Percentiles rank a stretch among this genome's conserved stretches.
These are phyloP conservation scores for Zygothrica quintamaculata DNA, from an alignment of 2,888 invertebrate species.

Conservation along the genomic window DNA sequence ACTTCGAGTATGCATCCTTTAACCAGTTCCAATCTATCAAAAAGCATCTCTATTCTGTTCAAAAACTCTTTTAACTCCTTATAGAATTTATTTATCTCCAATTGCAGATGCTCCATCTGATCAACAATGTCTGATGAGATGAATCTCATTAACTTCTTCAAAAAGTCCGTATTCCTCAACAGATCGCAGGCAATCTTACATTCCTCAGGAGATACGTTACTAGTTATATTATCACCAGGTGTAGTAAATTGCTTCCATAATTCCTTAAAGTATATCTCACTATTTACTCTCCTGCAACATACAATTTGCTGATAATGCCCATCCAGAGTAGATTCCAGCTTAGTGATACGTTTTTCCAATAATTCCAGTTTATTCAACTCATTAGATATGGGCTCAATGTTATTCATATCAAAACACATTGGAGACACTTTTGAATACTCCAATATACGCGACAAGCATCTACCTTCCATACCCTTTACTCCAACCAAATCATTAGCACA, in stretches of 20 bases:
- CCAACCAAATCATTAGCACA: conserved; percentile 75
- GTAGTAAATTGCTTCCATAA: conserved; percentile 59
- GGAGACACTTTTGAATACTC: conserved; percentile 65
- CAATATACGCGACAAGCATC: conserved; percentile 69
- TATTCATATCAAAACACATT: conserved; percentile 65
- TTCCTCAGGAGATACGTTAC: conserved; percentile 75
- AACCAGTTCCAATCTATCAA: conserved; percentile 70
- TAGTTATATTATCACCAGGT: conserved; percentile 75
- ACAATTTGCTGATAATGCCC: conserved; percentile 70
- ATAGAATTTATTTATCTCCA: conserved; percentile 62
- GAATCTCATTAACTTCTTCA: conserved; percentile 78
- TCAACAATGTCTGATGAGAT: conserved; percentile 76
- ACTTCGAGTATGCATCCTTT: conserved; percentile 78
- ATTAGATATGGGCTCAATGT: conserved; percentile 55
- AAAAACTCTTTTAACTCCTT: conserved; percentile 65
- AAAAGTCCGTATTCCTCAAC: conserved; percentile 73
- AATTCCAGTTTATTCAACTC: conserved; percentile 60
- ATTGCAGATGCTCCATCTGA: conserved; percentile 65
- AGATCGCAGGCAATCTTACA: conserved; percentile 78
- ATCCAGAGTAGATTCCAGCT: conserved; percentile 61
- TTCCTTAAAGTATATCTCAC: conserved; percentile 50
- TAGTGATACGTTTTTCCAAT: conserved; percentile 62
- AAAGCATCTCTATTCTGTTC: conserved; percentile 66
- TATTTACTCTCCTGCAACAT: conserved; percentile 50
- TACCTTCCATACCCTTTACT: conserved; percentile 72